phyloP scores from a whole-genome alignment of 2,797 vertebrate species.

The Ciconia nigra region DNA sequence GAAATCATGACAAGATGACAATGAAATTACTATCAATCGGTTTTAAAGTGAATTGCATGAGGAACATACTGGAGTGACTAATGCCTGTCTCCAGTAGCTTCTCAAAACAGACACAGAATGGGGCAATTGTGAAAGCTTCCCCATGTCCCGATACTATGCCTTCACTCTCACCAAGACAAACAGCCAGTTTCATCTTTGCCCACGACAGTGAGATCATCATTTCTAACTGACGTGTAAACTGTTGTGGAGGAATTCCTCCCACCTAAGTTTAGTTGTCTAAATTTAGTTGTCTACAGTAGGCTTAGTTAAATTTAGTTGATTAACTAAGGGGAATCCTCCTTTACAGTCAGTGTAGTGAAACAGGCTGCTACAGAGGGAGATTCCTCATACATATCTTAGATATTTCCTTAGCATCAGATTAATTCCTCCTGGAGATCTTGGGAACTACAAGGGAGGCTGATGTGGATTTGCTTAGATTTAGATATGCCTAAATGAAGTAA shows the following conservation, averaged over 20 bases:
- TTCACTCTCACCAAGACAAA: not conserved
- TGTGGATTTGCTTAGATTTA: not conserved
- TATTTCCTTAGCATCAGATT: not conserved
- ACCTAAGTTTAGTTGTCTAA: conserved; percentile 46
- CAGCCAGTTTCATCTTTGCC: conserved; percentile 21
- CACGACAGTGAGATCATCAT: not conserved
- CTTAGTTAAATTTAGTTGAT: conserved; percentile 42
- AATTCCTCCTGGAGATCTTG: not conserved
- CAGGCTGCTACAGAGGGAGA: not conserved
- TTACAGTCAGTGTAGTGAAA: not conserved
- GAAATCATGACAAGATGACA: not conserved
- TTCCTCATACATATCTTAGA: not conserved
- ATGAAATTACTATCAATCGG: not conserved
- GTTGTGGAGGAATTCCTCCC: conserved; percentile 56
- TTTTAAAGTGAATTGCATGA: not conserved
- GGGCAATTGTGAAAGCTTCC: not conserved
- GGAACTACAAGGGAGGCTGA: not conserved
- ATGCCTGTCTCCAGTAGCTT: not conserved
- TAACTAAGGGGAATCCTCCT: not conserved
- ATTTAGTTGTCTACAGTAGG: conserved; percentile 29
- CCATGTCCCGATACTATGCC: not conserved
- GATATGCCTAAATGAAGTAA: not conserved
- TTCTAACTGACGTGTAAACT: conserved; percentile 42
- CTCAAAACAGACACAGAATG: not conserved
- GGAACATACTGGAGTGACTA: not conserved